These are phyloP conservation scores for Odontomyia ornata DNA, from an alignment of 2,888 invertebrate species.

Conservation along the genomic window DNA sequence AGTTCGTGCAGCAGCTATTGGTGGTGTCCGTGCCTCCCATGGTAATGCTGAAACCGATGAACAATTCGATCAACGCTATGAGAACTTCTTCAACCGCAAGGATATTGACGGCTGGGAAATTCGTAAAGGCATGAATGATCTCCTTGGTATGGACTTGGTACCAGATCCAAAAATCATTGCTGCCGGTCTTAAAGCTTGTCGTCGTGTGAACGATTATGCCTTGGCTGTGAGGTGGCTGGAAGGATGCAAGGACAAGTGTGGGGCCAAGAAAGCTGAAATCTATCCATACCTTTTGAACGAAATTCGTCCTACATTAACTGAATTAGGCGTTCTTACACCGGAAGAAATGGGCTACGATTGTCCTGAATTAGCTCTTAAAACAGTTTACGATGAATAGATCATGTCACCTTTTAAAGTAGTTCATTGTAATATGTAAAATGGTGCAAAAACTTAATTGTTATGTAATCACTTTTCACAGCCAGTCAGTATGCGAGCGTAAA, in stretches of 20 bases:
- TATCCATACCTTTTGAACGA: conserved; percentile 90
- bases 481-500: conserved; percentile 24
- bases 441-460: conserved; percentile 32
- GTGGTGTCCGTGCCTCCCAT: conserved; percentile 62
- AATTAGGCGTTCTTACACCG: conserved; percentile 92
- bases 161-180: conserved; percentile 91
- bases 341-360: conserved; percentile 97
- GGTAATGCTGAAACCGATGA: conserved; percentile 78
- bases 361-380: conserved; percentile 89
- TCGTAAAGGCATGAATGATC: conserved; percentile 89
- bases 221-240: conserved; percentile 93
- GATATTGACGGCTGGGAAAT: conserved; percentile 96
- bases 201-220: conserved; percentile 93
- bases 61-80: conserved; percentile 85
- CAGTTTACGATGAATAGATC: conserved; percentile 70
- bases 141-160: conserved; percentile 88
- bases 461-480: conserved; percentile 37
- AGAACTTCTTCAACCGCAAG: conserved; percentile 82
- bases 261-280: conserved; percentile 75
- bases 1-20: conserved; percentile 56
- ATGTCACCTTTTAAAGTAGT: conserved; percentile 25
- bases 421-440: conserved; percentile 19
- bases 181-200: conserved; percentile 89
- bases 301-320: conserved; percentile 89
- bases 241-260: conserved; percentile 89